Percentiles rank a stretch among this genome's conserved stretches.
phyloP scores from a whole-genome alignment of 2,888 invertebrate species.

The Mystacides longicornis region DNA sequence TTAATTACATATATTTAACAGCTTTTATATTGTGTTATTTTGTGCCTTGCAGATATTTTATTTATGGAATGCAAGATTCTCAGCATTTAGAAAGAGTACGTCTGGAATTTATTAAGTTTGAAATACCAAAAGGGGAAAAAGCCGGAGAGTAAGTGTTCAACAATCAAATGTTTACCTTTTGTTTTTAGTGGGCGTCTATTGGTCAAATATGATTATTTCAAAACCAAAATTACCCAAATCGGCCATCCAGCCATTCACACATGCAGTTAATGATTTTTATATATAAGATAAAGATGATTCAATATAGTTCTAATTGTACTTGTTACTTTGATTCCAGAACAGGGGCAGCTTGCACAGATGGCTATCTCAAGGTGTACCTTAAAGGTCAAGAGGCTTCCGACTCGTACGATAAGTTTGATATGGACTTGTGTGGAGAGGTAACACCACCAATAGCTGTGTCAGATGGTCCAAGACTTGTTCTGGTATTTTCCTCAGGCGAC shows the following conservation, averaged over 20 bases:
- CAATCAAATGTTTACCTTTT: slow-evolving; percentile 2
- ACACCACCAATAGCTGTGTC: slow-evolving; percentile 78
- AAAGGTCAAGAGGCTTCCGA: slow-evolving; percentile 89
- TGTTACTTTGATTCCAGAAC: slow-evolving; percentile 15
- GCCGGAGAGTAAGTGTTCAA: slow-evolving; percentile 73
- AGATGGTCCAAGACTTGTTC: slow-evolving; percentile 85
- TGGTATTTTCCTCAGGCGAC: slow-evolving; percentile 93
- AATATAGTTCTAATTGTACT: no score
- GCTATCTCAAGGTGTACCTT: slow-evolving; percentile 83
- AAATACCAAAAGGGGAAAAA: slow-evolving; percentile 78
- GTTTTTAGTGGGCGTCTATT: not conserved
- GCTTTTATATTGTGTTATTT: not conserved
- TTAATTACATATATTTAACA: not conserved
- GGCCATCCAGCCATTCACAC: no score
- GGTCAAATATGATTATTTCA: not conserved
- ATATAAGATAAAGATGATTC: no score
- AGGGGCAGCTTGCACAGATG: slow-evolving; percentile 69
- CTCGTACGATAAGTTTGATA: slow-evolving; percentile 89
- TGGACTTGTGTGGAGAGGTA: slow-evolving; percentile 81
- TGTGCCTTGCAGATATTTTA: slow-evolving; percentile 67
- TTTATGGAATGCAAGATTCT: slow-evolving; percentile 96
- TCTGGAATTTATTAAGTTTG: slow-evolving; percentile 81
- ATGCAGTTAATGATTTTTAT: no score
- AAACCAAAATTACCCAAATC: no score
- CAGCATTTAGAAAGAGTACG: slow-evolving; percentile 92